Conservation (phyloP, 2,797 vertebrate species). For the Selene dorsalis region DNA sequence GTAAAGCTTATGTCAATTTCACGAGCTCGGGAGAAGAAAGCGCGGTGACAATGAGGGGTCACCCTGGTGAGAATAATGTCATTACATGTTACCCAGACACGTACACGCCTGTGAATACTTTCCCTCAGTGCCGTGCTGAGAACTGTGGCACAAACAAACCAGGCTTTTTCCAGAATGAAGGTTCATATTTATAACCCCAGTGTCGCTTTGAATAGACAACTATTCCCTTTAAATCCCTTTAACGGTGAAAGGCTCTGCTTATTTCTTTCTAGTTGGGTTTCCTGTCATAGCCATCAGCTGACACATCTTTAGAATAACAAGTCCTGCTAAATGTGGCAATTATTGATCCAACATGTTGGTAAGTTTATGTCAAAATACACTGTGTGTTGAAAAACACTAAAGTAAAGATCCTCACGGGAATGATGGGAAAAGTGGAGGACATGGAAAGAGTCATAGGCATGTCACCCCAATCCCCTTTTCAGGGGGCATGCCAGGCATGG, state of each 20-base stretch:
- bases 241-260: constrained; percentile 50
- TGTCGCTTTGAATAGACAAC: constrained; percentile 44
- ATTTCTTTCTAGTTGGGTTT: constrained; percentile 31
- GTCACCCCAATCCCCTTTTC: constrained; percentile 70
- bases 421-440: constrained; percentile 65
- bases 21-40: constrained; percentile 83
- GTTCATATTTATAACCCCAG: constrained; percentile 71
- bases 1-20: constrained; percentile 87
- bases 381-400: constrained; percentile 6
- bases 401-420: constrained; percentile 11
- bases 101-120: constrained; percentile 70
- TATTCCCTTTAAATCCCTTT: constrained; percentile 71
- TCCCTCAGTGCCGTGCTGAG: constrained; percentile 54
- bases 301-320: constrained; percentile 14
- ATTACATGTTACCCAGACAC: constrained; percentile 83
- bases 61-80: constrained; percentile 84
- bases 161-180: constrained; percentile 53
- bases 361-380: not conserved
- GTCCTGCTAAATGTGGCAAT: not conserved
- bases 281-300: constrained; percentile 20
- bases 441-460: constrained; percentile 65
- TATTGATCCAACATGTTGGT: not conserved
- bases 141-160: constrained; percentile 56
- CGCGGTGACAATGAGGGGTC: constrained; percentile 82
- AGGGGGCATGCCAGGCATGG: constrained; percentile 67